A percentile compares a stretch with the other conserved stretches of the same genome.
Evolutionary conservation across 2,113 vertebrate species (phyloP).

Genomic region (Pantherophis guttatus): DNA sequence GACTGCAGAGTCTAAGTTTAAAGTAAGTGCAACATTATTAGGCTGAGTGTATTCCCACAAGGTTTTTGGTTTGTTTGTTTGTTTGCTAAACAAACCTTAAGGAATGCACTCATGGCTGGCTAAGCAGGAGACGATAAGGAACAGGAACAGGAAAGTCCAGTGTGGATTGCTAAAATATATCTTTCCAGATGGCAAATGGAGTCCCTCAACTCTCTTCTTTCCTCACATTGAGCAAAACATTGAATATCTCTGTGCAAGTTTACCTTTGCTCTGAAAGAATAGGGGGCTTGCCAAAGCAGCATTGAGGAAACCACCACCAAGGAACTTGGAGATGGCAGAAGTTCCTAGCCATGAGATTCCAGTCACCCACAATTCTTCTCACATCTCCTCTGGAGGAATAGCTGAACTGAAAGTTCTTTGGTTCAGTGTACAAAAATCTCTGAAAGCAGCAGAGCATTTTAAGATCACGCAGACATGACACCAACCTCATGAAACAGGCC

Average conservation of each 20-base stretch:
- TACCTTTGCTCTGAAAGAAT: neutral
- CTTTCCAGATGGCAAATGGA: neutral
- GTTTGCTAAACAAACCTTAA: neutral
- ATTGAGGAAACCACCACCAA: neutral
- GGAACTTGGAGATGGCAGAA: neutral
- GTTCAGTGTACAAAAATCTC: neutral
- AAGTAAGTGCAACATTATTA: neutral
- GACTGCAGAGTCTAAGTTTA: neutral
- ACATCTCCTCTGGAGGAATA: neutral
- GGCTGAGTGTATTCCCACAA: neutral
- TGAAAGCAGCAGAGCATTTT: neutral
- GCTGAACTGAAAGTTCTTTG: neutral
- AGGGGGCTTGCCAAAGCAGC: neutral
- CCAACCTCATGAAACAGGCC: neutral
- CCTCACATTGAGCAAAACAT: neutral
- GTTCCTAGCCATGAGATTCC: neutral
- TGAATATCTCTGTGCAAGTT: neutral
- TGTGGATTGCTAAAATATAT: neutral
- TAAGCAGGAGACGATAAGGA: neutral
- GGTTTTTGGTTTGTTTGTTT: neutral
- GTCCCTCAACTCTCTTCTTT: neutral
- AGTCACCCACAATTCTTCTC: neutral
- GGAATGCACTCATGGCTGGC: neutral
- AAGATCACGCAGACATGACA: neutral
- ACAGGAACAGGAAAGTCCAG: neutral